Base-by-base conservation (phyloP, 2,797 vertebrate genomes). In the Hyperoplus lanceolatus region DNA sequence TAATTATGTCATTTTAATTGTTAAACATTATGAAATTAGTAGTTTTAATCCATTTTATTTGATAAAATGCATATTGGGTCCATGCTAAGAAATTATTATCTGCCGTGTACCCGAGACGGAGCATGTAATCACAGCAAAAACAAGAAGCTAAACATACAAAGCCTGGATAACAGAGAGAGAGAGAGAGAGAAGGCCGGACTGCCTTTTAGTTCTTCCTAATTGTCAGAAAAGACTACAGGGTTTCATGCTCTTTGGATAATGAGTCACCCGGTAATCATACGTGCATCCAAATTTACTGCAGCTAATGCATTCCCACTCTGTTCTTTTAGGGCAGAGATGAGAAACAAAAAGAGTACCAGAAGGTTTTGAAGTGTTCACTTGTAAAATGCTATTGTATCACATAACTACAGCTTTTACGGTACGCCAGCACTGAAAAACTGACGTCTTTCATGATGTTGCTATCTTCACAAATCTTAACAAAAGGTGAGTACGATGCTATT, bases 61-160 rank as follows among this genome's bases (percentile, higher is more conserved):
- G 21, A 12, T 1, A 42, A 58, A 42, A 57, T 16, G 36, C 39
- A 3, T 15, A 58, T n/a, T 0, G 4, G 1, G 9, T 42, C 18
- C 10, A 58, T 11, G 3, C 39, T 59, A 59, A 21, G 16, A 43
- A 53, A 18, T 83, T 62, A 21, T 21, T 21, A 21, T 82, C 45
- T 58, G 49, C 72, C 7, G 0, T 45, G 57, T 66, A 68, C 75
- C 63, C 58, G 46, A 89, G 79, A 70, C 73, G 36, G 50, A 61
- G 39, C 48, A 4, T 77, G 80, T 85, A 82, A 88, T 79, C 87
- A 80, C 77, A 80, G 43, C 57, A 73, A 85, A 21, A 91, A 80
- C 69, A 79, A 77, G 49, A 74, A 67, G 53, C 61, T 54, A 46
- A 43, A 76, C 29, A 63, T 73, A 46, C 14, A 58, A 76, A 85